These are phyloP conservation scores for Chloroclystis v-ata DNA, from an alignment of 2,888 invertebrate species.

Conservation along the genomic window DNA sequence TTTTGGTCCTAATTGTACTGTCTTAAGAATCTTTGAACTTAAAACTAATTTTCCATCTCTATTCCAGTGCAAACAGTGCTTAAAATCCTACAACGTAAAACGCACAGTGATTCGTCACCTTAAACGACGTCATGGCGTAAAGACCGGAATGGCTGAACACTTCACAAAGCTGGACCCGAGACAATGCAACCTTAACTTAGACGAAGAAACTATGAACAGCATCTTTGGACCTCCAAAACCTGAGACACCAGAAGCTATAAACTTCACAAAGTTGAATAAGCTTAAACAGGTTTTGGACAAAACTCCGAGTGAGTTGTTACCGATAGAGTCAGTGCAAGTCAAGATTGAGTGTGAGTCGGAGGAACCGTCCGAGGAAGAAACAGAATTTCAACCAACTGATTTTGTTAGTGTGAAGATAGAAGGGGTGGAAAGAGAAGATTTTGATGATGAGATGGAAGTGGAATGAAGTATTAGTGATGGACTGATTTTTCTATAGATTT, in stretches of 20 bases:
- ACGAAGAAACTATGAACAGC: conserved; percentile 54
- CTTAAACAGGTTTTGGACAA: neutral
- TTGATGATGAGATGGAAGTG: conserved; percentile 7
- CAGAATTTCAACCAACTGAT: conserved; percentile 55
- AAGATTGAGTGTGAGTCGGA: conserved; percentile 23
- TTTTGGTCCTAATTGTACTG: too few species aligned
- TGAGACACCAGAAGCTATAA: conserved; percentile 40
- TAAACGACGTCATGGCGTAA: conserved; percentile 60
- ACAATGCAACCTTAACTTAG: conserved; percentile 58
- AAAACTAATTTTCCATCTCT: neutral
- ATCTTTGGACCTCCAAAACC: conserved; percentile 65
- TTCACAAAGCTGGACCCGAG: conserved; percentile 59
- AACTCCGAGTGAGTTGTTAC: conserved; percentile 10
- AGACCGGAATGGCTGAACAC: conserved; percentile 46
- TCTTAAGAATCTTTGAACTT: too few species aligned
- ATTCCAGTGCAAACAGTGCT: conserved; percentile 71
- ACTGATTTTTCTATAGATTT: conserved; percentile 3
- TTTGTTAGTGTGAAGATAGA: conserved; percentile 72
- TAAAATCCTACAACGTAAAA: conserved; percentile 67
- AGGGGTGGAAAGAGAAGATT: conserved; percentile 38
- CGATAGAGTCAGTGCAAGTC: conserved; percentile 24
- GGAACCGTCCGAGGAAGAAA: conserved; percentile 18
- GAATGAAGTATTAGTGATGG: conserved; percentile 3
- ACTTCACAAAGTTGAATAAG: conserved; percentile 11
- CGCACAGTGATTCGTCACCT: conserved; percentile 68